Base-by-base conservation (phyloP, 2,888 invertebrate genomes). In the Anoplius nigerrimus region DNA sequence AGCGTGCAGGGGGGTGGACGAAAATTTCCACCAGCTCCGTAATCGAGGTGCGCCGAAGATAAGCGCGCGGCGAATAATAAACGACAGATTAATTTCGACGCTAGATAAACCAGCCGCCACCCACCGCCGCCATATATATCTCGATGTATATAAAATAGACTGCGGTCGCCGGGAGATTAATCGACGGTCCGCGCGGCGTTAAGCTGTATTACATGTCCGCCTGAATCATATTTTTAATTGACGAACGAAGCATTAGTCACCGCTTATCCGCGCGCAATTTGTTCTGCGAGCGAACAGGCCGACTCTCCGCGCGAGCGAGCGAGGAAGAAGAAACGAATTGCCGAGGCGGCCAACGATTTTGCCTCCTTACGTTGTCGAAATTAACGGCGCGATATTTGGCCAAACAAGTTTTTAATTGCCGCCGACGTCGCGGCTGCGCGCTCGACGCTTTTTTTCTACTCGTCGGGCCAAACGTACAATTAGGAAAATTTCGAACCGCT, bases 201-300 rank as follows among this genome's bases (percentile, higher is more conserved):
- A 78, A 72, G 72, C 67, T 70, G 71, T 61, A 52, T 59, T 45
- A 46, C 62, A 51, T 61, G 48, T 43, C 63, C 62, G 62, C 54
- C 34, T 69, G 68, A 72, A 71, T 75, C 69, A 62, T 77, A 75
- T 75, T 78, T 77, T 78, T 78, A 78, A 77, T 77, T 78, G 78
- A 77, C 75, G 73, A 78, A 71, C 67, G 61, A 58, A 60, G 63
- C 73, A 73, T 77, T 78, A 78, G 66, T 78, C 75, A 75, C 64
- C 67, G 75, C 65, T 54, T 52, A 71, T 69, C 64, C 66, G 24
- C 15, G 62, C 61, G 56, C 4, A 52, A 51, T 43, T 66, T 42
- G 58, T 56, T 53, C 62, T 53, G 51, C 11, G 48, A 16, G 11
- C 48, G 13, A 3, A 18, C 48, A 5, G 48, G 11, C 48, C 5